Percentiles rank a stretch among this genome's conserved stretches.
phyloP scores from a whole-genome alignment of 2,888 invertebrate genomes.

The Cantharis flavilabris region DNA sequence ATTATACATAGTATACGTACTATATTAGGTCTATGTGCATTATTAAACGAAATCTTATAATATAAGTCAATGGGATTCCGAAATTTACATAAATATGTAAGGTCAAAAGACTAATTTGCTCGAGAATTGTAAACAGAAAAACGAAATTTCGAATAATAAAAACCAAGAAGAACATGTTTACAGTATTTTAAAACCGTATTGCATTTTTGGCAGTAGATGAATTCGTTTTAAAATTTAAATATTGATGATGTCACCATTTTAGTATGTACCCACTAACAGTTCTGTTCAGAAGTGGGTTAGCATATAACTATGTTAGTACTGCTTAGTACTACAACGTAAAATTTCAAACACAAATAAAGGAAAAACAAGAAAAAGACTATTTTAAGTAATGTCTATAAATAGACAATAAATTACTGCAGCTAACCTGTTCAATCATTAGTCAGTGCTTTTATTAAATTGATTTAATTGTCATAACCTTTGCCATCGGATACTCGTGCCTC shows the following conservation, averaged over 20 bases:
- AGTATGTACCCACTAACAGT: neutral
- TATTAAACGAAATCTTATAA: neutral
- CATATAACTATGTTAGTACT: neutral
- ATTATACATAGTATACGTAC: neutral
- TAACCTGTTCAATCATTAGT: neutral
- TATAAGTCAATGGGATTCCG: neutral
- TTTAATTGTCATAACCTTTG: neutral
- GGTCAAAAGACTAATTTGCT: neutral
- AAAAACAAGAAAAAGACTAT: neutral
- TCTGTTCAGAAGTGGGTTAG: neutral
- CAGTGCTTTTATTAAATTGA: neutral
- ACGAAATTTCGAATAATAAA: neutral
- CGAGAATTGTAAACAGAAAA: neutral
- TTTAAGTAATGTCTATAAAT: neutral
- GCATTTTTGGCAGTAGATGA: neutral
- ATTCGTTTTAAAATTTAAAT: neutral
- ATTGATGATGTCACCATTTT: neutral
- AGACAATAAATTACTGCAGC: neutral
- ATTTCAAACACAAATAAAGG: neutral
- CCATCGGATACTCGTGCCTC: neutral
- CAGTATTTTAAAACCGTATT: neutral
- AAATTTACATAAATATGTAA: slow-evolving; percentile 1
- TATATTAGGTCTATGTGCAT: neutral
- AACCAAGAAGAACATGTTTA: neutral
- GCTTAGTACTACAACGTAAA: neutral